Evolutionary conservation across 2,797 vertebrate species (phyloP).

Genomic region (Telmatherina bonti): DNA sequence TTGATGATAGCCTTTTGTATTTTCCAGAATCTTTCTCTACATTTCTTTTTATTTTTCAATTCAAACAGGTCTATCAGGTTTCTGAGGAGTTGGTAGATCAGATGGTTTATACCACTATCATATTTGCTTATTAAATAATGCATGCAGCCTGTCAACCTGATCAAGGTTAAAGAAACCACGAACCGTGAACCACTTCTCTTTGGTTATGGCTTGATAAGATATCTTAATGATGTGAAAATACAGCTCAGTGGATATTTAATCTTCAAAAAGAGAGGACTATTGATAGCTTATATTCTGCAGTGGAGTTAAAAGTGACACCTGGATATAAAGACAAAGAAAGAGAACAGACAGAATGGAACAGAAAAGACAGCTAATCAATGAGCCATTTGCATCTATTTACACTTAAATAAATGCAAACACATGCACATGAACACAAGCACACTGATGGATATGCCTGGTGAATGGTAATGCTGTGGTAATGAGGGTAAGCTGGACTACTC

Average conservation of each 20-base stretch:
- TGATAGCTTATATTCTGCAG: not conserved
- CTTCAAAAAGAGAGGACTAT: not conserved
- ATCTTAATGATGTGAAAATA: not conserved
- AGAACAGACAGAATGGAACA: not conserved
- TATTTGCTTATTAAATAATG: not conserved
- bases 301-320: not conserved
- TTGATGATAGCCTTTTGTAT: not conserved
- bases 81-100: not conserved
- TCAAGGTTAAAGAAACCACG: not conserved
- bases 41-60: not conserved
- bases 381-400: constrained; percentile 6
- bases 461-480: constrained; percentile 71
- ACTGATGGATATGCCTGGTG: constrained; percentile 28
- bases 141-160: not conserved
- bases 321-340: not conserved
- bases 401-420: constrained; percentile 23
- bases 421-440: constrained; percentile 5
- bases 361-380: constrained; percentile 22
- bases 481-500: constrained; percentile 69
- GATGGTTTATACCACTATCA: not conserved
- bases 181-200: not conserved
- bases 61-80: not conserved
- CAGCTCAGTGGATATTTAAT: not conserved
- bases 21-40: not conserved
- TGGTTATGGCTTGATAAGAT: not conserved